Evolutionary conservation across 2,888 invertebrate species (phyloP).

Genomic region (Lamellibrachia columna): DNA sequence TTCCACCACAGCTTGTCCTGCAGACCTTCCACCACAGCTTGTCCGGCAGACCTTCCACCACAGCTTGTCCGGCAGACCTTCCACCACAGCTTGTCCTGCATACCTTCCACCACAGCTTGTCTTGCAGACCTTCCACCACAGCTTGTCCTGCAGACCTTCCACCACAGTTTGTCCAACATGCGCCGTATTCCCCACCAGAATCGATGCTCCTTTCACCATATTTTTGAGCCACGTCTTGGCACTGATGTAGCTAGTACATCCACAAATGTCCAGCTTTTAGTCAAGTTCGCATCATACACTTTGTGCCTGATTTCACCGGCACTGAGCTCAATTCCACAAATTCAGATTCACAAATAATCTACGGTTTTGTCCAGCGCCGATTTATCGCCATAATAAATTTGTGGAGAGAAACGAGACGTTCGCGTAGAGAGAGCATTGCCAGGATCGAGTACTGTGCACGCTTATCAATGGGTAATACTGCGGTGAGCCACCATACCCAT

Average conservation of each 20-base stretch:
- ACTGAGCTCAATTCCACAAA: not conserved
- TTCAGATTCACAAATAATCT: not conserved
- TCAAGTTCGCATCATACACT: not conserved
- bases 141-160: not conserved
- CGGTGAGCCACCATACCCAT: conserved; percentile 93
- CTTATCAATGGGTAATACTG: conserved; percentile 82
- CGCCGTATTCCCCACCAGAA: not conserved
- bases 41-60: too few relatives aligned
- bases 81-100: too few relatives aligned
- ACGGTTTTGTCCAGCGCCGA: not conserved
- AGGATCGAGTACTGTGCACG: conserved; percentile 83
- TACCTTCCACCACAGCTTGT: too few relatives aligned
- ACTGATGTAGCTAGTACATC: not conserved
- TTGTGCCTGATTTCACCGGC: not conserved
- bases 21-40: too few relatives aligned
- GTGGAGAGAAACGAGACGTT: conserved; percentile 72
- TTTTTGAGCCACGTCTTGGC: not conserved
- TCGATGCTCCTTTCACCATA: not conserved
- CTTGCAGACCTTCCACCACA: too few relatives aligned
- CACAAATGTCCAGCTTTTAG: not conserved
- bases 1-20: too few relatives aligned
- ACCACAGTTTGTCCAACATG: not conserved
- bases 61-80: too few relatives aligned
- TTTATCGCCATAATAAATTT: conserved; percentile 8
- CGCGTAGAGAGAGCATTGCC: conserved; percentile 80